Percentiles rank a stretch among this genome's conserved stretches.
These are phyloP conservation scores for Papio anubis DNA, from an alignment of 2,113 vertebrate genomes.

Conservation along the genomic window DNA sequence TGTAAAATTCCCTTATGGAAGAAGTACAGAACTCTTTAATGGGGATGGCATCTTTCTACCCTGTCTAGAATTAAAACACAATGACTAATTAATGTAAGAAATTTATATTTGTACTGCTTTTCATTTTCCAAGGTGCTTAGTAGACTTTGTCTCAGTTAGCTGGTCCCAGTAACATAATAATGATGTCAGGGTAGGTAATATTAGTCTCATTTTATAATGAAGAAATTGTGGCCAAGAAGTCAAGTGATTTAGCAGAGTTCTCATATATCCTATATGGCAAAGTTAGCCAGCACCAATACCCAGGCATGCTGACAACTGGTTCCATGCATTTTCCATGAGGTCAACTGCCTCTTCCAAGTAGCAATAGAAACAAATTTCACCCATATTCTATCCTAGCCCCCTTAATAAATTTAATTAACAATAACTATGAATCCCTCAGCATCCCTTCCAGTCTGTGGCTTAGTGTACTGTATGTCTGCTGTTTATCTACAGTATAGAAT, in stretches of 20 bases:
- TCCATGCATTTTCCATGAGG: background rate
- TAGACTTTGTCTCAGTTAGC: background rate
- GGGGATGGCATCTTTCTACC: background rate
- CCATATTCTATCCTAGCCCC: background rate
- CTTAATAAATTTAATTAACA: background rate
- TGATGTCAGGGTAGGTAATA: background rate
- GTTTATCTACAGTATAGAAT: background rate
- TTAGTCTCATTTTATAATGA: background rate
- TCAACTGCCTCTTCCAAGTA: background rate
- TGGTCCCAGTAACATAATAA: background rate
- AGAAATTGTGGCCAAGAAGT: background rate
- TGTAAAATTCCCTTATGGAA: background rate
- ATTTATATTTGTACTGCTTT: background rate
- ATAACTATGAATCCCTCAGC: background rate
- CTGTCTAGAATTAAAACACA: background rate
- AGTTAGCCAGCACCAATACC: background rate
- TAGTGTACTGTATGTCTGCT: background rate
- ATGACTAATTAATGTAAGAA: background rate
- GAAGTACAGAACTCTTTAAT: background rate
- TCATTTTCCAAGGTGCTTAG: slow-evolving; percentile 28
- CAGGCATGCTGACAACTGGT: slow-evolving; percentile 1
- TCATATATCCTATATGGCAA: background rate
- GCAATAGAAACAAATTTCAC: slow-evolving; percentile 3
- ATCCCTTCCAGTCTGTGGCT: background rate
- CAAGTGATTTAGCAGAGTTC: slow-evolving; percentile 6